Base-by-base conservation (phyloP, 2,888 invertebrate genomes). In the Amiota communis region DNA sequence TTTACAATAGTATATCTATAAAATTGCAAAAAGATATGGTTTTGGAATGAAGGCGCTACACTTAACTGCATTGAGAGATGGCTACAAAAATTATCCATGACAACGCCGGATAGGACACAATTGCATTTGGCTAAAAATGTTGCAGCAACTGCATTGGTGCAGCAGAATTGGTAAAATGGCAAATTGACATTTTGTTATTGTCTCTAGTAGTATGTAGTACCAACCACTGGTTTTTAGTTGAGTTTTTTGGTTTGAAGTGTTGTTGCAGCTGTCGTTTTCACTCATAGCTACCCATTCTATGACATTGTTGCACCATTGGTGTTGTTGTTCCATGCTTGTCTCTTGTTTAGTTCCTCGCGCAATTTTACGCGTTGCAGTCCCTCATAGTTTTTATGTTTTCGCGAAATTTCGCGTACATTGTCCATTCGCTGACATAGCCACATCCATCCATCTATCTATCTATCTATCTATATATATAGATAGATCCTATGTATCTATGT, bases 321-420 rank as follows among this genome's bases (percentile, higher is more conserved):
- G 53, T 1, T n/a, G 53, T 53, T 53, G 12, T 10, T 53, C 10
- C 17, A 4, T 59, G 59, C 17, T 46, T 6, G n/a, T n/a, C 6
- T 75, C 80, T 77, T 81, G 83, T 83, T 83, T 83, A 83, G 83
- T 83, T 85, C 85, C 86, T 82, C 85, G 85, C 85, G 85, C 82
- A 79, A 81, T 86, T 82, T 86, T 83, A 86, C 82, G 86, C 83
- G 83, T 51, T 77, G 83, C 78, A 68, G 51, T 80, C 36, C 36
- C 36, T 36, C 36, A 36, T 6, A 36, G 36, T 84, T 84, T 83
- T 85, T 82, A 78, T 79, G 75, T 75, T 78, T 78, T 59, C 70
- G 76, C 72, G 72, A 68, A 68, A 70, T 82, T 75, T 79, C 51
- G 48, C 46, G 11, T 56, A 12, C 20, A 59, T 63, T 36, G 36